A percentile compares a stretch with the other conserved stretches of the same genome.
Evolutionary conservation across 2,113 vertebrate species (phyloP).

Genomic region (Catharus minimus): DNA sequence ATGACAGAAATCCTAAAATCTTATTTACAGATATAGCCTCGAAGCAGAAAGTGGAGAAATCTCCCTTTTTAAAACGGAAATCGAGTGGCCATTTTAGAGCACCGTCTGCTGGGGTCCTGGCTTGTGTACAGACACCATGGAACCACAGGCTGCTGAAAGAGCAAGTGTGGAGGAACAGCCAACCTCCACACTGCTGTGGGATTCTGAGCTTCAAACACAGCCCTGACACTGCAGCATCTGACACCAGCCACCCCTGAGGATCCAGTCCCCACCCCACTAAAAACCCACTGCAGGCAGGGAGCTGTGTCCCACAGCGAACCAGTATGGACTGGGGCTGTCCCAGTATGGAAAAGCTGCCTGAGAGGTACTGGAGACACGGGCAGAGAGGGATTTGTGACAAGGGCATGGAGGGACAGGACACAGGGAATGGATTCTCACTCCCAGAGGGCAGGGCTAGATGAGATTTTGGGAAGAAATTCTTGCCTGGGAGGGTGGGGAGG

Average conservation of each 20-base stretch:
- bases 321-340: rapidly evolving
- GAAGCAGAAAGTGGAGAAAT: not conserved
- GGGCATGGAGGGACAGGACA: not conserved
- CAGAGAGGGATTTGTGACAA: not conserved
- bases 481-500: rapidly evolving
- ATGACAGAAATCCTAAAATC: not conserved
- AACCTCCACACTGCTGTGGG: rapidly evolving
- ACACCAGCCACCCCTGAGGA: not conserved
- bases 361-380: not conserved
- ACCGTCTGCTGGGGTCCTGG: not conserved
- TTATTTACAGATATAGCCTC: not conserved
- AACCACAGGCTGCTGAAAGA: not conserved
- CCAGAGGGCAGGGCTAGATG: not conserved
- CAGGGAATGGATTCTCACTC: not conserved
- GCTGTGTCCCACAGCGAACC: not conserved
- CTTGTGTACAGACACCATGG: not conserved
- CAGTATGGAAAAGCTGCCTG: rapidly evolving
- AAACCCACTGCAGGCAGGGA: not conserved
- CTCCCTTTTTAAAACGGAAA: not conserved
- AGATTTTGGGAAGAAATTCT: not conserved
- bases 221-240: not conserved
- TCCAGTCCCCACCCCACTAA: not conserved
- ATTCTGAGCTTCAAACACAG: not conserved
- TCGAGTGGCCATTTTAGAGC: not conserved
- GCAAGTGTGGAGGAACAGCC: not conserved